A percentile compares a stretch with the other conserved stretches of the same genome.
Conservation (phyloP, 2,113 vertebrate genomes). For the Sapayoa aenigma region DNA sequence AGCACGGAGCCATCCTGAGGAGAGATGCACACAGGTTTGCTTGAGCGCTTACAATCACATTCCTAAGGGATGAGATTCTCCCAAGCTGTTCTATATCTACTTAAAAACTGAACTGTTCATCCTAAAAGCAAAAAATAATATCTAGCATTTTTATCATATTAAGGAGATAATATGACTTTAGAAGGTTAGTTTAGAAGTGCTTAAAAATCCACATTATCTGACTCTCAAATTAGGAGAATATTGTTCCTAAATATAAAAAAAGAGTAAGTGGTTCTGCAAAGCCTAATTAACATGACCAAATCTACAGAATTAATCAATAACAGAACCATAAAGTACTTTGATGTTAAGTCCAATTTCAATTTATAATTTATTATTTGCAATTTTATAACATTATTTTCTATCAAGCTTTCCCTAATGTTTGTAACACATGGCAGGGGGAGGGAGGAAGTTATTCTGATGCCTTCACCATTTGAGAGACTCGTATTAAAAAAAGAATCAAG, state of each 20-base stretch:
- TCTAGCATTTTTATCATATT: not conserved
- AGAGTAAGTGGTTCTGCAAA: not conserved
- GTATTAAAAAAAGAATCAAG: not conserved
- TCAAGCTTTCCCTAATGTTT: not conserved
- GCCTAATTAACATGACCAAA: not conserved
- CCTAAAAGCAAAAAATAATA: not conserved
- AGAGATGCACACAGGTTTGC: not conserved
- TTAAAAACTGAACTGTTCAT: not conserved
- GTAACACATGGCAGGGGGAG: not conserved
- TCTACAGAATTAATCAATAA: not conserved
- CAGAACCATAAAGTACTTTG: not conserved
- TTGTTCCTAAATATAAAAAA: not conserved
- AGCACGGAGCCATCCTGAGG: constrained; percentile 90
- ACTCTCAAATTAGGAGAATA: not conserved
- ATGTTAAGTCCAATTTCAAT: not conserved
- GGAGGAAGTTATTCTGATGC: not conserved
- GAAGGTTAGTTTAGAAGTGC: no score
- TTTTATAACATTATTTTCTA: not conserved
- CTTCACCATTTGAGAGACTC: not conserved
- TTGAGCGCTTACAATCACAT: not conserved
- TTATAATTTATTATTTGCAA: not conserved
- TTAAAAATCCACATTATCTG: not conserved
- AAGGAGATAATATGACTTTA: no score
- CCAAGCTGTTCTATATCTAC: not conserved
- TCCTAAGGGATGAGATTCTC: not conserved